Percentiles rank a stretch among this genome's conserved stretches.
phyloP scores from a whole-genome alignment of 2,888 invertebrate genomes.

The Troglohyphantes excavatus region DNA sequence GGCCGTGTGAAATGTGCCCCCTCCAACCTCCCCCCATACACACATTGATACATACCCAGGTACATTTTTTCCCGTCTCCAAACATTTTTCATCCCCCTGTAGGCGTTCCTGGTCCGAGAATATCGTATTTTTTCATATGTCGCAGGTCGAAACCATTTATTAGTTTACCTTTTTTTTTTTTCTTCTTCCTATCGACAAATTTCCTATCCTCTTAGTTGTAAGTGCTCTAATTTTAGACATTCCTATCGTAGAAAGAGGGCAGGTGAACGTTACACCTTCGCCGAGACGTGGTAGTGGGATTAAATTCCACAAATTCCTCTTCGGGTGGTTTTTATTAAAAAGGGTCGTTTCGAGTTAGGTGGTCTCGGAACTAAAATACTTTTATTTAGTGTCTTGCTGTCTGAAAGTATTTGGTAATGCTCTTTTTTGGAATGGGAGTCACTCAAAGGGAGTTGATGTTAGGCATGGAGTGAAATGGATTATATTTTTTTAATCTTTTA shows the following conservation, averaged over 20 bases:
- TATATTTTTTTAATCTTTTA: no score
- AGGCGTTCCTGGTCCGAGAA: slow-evolving; percentile 55
- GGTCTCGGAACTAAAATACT: not conserved
- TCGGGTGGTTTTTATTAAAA: not conserved
- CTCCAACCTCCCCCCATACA: no score
- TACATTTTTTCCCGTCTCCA: slow-evolving; percentile 47
- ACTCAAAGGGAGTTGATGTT: no score
- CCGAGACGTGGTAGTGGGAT: not conserved
- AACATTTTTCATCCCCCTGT: slow-evolving; percentile 47
- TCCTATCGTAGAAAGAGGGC: slow-evolving; percentile 22
- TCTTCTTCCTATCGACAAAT: slow-evolving; percentile 19
- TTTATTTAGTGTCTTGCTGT: not conserved
- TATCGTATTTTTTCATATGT: slow-evolving; percentile 61
- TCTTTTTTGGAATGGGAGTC: no score
- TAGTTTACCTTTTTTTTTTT: slow-evolving; percentile 27
- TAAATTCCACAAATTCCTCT: not conserved
- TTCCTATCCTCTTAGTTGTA: slow-evolving; percentile 46
- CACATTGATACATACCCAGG: slow-evolving; percentile 46
- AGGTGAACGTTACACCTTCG: slow-evolving; percentile 4
- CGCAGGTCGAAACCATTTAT: slow-evolving; percentile 48
- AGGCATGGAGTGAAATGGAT: no score
- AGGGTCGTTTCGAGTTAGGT: not conserved
- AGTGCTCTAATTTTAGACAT: slow-evolving; percentile 62
- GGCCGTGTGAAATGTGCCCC: slow-evolving; percentile 24
- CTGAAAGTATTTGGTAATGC: no score